These are phyloP conservation scores for Anoplius nigerrimus DNA, from an alignment of 2,888 invertebrate species.

Conservation along the genomic window DNA sequence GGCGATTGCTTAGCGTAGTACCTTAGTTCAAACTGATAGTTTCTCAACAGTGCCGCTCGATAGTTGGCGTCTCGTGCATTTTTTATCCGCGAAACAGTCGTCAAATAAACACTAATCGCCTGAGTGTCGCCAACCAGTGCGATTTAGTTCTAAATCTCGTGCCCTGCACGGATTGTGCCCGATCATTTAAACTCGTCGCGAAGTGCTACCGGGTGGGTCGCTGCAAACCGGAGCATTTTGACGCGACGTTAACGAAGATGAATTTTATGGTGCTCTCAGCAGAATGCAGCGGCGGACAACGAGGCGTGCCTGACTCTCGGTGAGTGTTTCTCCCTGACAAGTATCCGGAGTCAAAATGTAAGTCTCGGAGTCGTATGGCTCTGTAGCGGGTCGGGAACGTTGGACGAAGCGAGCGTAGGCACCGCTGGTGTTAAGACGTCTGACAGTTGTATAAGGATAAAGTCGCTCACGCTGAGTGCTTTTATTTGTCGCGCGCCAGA, in stretches of 20 bases:
- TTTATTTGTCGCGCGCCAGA: conserved; percentile 69
- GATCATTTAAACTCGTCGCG: not conserved
- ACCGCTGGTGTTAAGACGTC: conserved; percentile 66
- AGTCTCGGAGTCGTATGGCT: not conserved
- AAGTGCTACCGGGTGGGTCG: conserved; percentile 6
- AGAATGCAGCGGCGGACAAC: conserved; percentile 9
- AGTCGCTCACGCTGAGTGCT: conserved; percentile 72
- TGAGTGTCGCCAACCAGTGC: too few species aligned
- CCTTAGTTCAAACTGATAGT: too few species aligned
- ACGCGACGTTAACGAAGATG: conserved; percentile 1
- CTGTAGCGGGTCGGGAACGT: conserved; percentile 25
- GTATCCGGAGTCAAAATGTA: not conserved
- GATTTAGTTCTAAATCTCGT: too few species aligned
- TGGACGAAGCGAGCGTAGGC: conserved; percentile 46
- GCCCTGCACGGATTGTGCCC: too few species aligned
- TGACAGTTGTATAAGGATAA: conserved; percentile 73
- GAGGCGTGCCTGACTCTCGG: not conserved
- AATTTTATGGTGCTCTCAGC: conserved; percentile 6
- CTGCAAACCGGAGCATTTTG: conserved; percentile 10
- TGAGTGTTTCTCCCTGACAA: not conserved
- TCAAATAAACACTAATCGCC: too few species aligned
- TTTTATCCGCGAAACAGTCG: too few species aligned
- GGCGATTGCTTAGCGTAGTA: too few species aligned
- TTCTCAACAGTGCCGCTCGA: too few species aligned
- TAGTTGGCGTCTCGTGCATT: too few species aligned